Percentiles rank a stretch among this genome's conserved stretches.
Evolutionary conservation across 2,797 vertebrate genomes (phyloP).

Genomic region (Balearica regulorum): DNA sequence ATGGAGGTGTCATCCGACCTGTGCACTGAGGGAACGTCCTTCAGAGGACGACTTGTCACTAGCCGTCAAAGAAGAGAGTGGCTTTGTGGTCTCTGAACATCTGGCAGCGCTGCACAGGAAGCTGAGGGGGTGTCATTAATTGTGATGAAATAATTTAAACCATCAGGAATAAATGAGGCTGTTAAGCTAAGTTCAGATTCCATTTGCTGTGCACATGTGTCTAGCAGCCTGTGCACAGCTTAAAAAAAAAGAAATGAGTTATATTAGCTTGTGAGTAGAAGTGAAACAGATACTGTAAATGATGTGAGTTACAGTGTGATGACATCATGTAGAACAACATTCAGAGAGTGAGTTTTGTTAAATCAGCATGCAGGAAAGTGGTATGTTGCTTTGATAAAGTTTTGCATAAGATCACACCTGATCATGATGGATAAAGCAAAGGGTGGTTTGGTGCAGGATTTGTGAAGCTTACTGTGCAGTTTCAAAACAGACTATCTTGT

Average conservation of each 20-base stretch:
- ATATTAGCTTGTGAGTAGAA: conserved; percentile 77
- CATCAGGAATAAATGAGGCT: conserved; percentile 98
- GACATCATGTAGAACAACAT: conserved; percentile 72
- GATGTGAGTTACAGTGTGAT: conserved; percentile 74
- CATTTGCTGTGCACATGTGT: conserved; percentile 84
- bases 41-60: conserved; percentile 93
- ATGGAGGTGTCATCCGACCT: conserved; percentile 80
- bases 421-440: neutral
- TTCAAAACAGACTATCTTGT: neutral
- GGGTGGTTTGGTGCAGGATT: neutral
- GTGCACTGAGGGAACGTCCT: conserved; percentile 84
- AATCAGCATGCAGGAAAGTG: conserved; percentile 49
- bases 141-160: conserved; percentile 99
- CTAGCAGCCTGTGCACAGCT: conserved; percentile 77
- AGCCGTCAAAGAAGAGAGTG: conserved; percentile 88
- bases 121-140: conserved; percentile 95
- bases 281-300: conserved; percentile 79
- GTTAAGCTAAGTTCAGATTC: conserved; percentile 93
- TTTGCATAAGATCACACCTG: conserved; percentile 37
- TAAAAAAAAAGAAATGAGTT: conserved; percentile 67
- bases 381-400: conserved; percentile 54
- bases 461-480: neutral
- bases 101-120: conserved; percentile 89
- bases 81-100: conserved; percentile 93
- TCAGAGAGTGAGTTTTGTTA: conserved; percentile 57